Base-by-base conservation (phyloP, 2,113 vertebrate genomes). In the Cygnus atratus region DNA sequence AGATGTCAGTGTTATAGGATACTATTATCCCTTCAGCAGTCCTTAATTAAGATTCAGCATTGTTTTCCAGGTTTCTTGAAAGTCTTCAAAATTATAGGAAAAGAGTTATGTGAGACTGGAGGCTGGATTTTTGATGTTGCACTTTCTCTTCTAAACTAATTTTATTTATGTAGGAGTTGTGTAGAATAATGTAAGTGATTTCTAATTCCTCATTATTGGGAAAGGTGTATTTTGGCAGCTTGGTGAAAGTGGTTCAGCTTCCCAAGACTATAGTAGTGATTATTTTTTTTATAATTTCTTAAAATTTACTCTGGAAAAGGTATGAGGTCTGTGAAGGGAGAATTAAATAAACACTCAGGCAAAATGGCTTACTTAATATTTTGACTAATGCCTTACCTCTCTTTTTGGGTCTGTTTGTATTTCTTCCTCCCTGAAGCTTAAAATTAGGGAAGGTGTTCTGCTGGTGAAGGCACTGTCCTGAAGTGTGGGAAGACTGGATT, bases 21-120 rank as follows among this genome's bases (percentile, higher is more conserved):
- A 85, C 46, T 78, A 10, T 86, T 95, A 86, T 91, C 75, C 84
- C 84, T 94, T 97, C 68, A 67, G 58, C 65, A 90, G 72, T 18
- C 39, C 59, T 96, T 97, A 96, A 93, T 44, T 96, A 91, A 95
- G 70, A 91, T 84, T 95, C 90, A 74, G 82, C 54, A 94, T 95
- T 81, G n/a, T 84, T 94, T 95, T 95, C 48, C 66, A 48, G 37
- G n/a, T 55, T 80, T 92, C 95, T 84, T 74, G 59, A 83, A 93
- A 91, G 43, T 85, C 91, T 92, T 94, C 89, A 91, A 84, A 67
- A 62, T 84, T 74, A 35, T 35, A 77, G 39, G 50, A 68, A 66
- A 17, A 9, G 18, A 80, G 41, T 95, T 65, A 66, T 94, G 89
- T 94, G 84, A 90, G 54, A 74, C 63, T 67, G 29, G 26, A 88